A percentile compares a stretch with the other conserved stretches of the same genome.
These are phyloP conservation scores for Zaprionus kolodkinae DNA, from an alignment of 1,140 invertebrate genomes.

Conservation along the genomic window DNA sequence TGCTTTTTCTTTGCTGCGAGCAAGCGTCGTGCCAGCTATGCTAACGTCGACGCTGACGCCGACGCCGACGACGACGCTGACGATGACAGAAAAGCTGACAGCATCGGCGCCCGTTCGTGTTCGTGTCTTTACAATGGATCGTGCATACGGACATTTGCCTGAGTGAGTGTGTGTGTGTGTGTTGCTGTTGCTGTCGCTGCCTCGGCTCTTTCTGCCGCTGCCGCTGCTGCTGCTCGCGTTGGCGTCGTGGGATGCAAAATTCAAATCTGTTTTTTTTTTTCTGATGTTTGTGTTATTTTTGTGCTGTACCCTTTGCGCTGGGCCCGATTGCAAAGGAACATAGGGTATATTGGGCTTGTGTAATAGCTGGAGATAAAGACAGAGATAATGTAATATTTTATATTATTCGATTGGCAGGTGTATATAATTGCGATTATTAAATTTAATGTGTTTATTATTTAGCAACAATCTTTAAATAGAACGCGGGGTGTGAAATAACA, in stretches of 20 bases:
- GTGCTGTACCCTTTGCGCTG: slow-evolving; percentile 61
- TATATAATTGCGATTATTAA: not conserved
- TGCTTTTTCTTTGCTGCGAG: slow-evolving; percentile 72
- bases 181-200: slow-evolving; percentile 14
- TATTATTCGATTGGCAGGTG: not conserved
- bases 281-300: slow-evolving; percentile 66
- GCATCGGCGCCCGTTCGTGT: slow-evolving; percentile 36
- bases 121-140: slow-evolving; percentile 45
- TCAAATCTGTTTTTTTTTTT: slow-evolving; percentile 54
- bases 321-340: slow-evolving; percentile 8
- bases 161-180: slow-evolving; percentile 3
- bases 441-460: slow-evolving; percentile 5
- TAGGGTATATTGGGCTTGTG: slow-evolving; percentile 27
- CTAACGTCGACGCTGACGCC: slow-evolving; percentile 25
- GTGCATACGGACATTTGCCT: not conserved
- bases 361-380: not conserved
- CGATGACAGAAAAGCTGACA: slow-evolving; percentile 16
- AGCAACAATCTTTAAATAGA: not conserved
- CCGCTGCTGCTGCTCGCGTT: slow-evolving; percentile 3
- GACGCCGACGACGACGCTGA: not conserved
- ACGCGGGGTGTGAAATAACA: not conserved
- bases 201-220: not conserved
- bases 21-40: slow-evolving; percentile 30
- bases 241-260: slow-evolving; percentile 74
- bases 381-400: slow-evolving; percentile 3